Evolutionary conservation across 2,888 invertebrate species (phyloP), one percentile per base, ranked within the genome.

Genomic region (Hoplodrina ambigua): DNA sequence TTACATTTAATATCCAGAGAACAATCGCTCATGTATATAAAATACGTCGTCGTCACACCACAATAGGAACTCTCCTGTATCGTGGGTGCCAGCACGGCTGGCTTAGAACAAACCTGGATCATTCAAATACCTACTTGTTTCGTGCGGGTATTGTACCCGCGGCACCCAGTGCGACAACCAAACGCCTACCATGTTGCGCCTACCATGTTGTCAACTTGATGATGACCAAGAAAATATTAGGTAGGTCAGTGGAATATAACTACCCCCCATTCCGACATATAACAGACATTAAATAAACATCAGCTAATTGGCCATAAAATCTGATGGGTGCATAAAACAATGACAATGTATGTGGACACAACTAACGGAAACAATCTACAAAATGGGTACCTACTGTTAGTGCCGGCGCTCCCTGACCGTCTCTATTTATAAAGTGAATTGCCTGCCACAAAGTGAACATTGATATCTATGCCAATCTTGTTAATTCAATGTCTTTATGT

Each of bases 381-480:
- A 93, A 94, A 90, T 92, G 91, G 90, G 80, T 89, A 90, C 46
- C 46, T 46, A 46, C 78, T 89, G 92, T 92, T 92, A 94, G 88
- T 90, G 88, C 87, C 81, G 92, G 89, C 95, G 88, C 95, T 90
- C 95, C 95, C 92, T 86, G 84, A 81, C 85, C 84, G 88, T 85
- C 90, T 91, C 93, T 94, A 94, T 95, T 94, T 94, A 93, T 93
- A 94, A 92, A 93, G 93, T 91, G 93, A 94, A 94, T 94, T 92
- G 92, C 89, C 88, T 88, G 88, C 88, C 91, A 88, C 90, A 88
- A 86, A 88, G 91, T 91, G 90, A 90, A 91, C 91, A 90, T 86
- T 90, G 90, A 91, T 91, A 91, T 91, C 90, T 87, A 89, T 87
- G 88, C 84, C 92, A 89, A 91, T 91, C 90, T 90, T 82, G 89